phyloP scores from a whole-genome alignment of 2,888 invertebrate species.

The Hirtodrosophila duncani region DNA sequence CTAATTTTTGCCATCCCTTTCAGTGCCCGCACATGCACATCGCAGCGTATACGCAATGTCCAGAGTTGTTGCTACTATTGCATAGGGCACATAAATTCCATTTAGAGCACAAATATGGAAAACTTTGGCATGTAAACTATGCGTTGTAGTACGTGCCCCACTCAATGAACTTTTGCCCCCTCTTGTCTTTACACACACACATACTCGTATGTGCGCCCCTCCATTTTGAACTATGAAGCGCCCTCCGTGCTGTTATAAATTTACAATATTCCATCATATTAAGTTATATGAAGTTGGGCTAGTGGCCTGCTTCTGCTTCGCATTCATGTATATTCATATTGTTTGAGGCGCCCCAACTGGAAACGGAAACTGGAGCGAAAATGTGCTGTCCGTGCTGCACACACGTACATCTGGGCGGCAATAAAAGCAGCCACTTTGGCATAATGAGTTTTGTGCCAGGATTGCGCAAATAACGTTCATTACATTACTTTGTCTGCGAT shows the following conservation, averaged over 20 bases:
- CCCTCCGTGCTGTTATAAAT: slow-evolving; percentile 30
- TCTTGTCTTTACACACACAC: not conserved
- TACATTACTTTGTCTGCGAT: slow-evolving; percentile 22
- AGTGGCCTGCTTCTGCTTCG: slow-evolving; percentile 15
- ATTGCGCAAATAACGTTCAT: slow-evolving; percentile 24
- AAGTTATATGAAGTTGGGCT: slow-evolving; percentile 47
- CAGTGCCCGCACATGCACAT: not conserved
- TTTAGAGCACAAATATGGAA: slow-evolving; percentile 50
- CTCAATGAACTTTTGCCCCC: not conserved
- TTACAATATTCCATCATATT: slow-evolving; percentile 44
- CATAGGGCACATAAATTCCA: slow-evolving; percentile 40
- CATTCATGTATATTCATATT: slow-evolving; percentile 15
- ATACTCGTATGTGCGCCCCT: slow-evolving; percentile 9
- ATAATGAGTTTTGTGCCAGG: slow-evolving; percentile 28
- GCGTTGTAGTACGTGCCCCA: slow-evolving; percentile 10
- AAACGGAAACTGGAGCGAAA: slow-evolving; percentile 5
- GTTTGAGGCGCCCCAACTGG: no score
- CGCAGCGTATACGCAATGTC: slow-evolving; percentile 3
- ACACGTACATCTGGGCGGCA: no score
- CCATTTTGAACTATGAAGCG: slow-evolving; percentile 28
- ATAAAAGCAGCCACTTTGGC: slow-evolving; percentile 38
- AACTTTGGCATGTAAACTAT: slow-evolving; percentile 25
- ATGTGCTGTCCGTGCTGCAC: slow-evolving; percentile 2
- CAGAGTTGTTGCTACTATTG: not conserved
- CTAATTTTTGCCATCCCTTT: slow-evolving; percentile 20